Conservation (phyloP, 2,888 invertebrate genomes). For the Drosophila birchii region DNA sequence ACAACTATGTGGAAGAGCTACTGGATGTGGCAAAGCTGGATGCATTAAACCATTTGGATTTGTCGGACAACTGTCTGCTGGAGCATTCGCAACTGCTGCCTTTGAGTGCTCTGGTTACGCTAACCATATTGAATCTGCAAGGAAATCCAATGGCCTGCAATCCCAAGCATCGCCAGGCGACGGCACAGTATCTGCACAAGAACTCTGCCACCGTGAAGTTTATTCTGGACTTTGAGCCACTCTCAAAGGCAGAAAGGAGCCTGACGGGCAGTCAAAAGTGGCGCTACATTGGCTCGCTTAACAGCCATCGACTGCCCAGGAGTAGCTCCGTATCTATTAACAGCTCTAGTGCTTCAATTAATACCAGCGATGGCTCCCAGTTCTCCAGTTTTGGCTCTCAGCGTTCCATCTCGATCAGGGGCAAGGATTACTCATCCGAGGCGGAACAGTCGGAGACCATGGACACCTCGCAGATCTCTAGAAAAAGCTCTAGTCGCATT, state of each 20-base stretch:
- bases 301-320: slow-evolving; percentile 41
- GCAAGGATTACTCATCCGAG: slow-evolving; percentile 53
- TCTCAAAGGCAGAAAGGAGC: slow-evolving; percentile 86
- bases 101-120: slow-evolving; percentile 86
- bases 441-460: slow-evolving; percentile 31
- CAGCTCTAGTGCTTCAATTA: slow-evolving; percentile 54
- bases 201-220: slow-evolving; percentile 86
- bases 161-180: slow-evolving; percentile 86
- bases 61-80: slow-evolving; percentile 88
- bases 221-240: slow-evolving; percentile 86
- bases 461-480: slow-evolving; percentile 31
- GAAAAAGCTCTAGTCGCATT: slow-evolving; percentile 82
- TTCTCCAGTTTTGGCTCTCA: slow-evolving; percentile 82
- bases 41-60: slow-evolving; percentile 87
- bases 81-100: slow-evolving; percentile 87
- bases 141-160: slow-evolving; percentile 88
- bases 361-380: slow-evolving; percentile 69
- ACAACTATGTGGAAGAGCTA: slow-evolving; percentile 88
- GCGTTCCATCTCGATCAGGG: slow-evolving; percentile 54
- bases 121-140: slow-evolving; percentile 86
- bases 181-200: slow-evolving; percentile 86
- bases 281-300: slow-evolving; percentile 56
- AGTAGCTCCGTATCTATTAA: slow-evolving; percentile 55
- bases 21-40: slow-evolving; percentile 86
- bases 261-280: slow-evolving; percentile 84